Evolutionary conservation across 2,113 vertebrate species (phyloP).

Genomic region (Gymnogyps californianus): DNA sequence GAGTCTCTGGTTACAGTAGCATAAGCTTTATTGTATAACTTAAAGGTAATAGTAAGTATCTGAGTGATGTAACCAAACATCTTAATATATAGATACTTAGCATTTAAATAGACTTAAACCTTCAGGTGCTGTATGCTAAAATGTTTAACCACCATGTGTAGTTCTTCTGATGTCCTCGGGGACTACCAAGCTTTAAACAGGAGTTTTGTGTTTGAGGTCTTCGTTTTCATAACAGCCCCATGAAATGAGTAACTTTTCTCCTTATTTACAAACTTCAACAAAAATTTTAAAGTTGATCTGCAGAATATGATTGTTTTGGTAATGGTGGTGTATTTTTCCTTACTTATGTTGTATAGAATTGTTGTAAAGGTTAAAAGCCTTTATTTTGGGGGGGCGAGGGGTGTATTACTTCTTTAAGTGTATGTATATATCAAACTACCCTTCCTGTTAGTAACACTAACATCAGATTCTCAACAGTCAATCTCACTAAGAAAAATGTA

Average conservation of each 20-base stretch:
- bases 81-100: not conserved
- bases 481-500: not conserved
- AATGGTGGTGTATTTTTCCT: not conserved
- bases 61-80: not conserved
- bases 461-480: not conserved
- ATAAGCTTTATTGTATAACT: not conserved
- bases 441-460: not conserved
- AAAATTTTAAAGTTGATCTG: not conserved
- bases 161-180: not conserved
- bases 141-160: not conserved
- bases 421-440: not conserved
- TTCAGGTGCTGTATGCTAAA: not conserved
- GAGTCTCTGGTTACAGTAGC: not conserved
- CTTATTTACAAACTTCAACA: not conserved
- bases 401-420: not conserved
- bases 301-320: not conserved
- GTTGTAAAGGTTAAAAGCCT: not conserved
- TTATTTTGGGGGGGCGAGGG: accelerated
- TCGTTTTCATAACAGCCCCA: not conserved
- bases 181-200: not conserved
- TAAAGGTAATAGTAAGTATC: not conserved
- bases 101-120: not conserved
- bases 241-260: not conserved
- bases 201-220: not conserved
- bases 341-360: not conserved